phyloP scores from a whole-genome alignment of 2,113 vertebrate species.

The Anthoscopus minutus region DNA sequence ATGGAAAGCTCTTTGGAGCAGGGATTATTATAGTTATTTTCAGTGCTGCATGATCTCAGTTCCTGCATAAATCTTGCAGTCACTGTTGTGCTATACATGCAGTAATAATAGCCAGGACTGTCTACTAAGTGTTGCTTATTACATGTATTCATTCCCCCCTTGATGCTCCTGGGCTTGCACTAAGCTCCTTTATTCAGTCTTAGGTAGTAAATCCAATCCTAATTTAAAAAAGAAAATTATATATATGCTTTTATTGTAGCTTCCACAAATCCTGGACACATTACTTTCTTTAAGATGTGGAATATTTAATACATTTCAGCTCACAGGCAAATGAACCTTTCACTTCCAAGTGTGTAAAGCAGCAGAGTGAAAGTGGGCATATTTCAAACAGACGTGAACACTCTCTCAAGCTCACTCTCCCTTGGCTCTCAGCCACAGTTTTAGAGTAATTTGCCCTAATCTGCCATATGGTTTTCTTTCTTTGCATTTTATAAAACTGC shows the following conservation, averaged over 20 bases:
- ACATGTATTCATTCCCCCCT: neutral
- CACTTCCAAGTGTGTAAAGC: neutral
- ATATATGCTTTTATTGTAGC: neutral
- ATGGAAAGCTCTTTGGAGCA: constrained; percentile 8
- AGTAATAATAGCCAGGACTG: neutral
- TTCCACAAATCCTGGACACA: neutral
- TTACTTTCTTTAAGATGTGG: neutral
- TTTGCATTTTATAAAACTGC: constrained; percentile 60
- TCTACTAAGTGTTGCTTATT: neutral
- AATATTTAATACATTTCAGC: neutral
- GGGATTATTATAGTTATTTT: constrained; percentile 17
- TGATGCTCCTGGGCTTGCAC: neutral
- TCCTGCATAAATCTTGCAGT: constrained; percentile 22
- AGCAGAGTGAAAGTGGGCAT: constrained; percentile 42
- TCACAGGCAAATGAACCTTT: constrained; percentile 21
- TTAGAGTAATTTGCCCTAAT: constrained; percentile 51
- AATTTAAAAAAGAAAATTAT: neutral
- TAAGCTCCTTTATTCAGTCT: neutral
- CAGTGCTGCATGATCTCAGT: constrained; percentile 19
- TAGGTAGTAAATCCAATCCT: neutral
- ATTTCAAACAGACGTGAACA: constrained; percentile 46
- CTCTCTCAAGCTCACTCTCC: constrained; percentile 12
- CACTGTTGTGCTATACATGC: neutral
- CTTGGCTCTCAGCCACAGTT: constrained; percentile 51
- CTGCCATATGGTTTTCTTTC: constrained; percentile 59